Evolutionary conservation across 2,797 vertebrate species (phyloP).

Genomic region (Toxotes lorentzi): DNA sequence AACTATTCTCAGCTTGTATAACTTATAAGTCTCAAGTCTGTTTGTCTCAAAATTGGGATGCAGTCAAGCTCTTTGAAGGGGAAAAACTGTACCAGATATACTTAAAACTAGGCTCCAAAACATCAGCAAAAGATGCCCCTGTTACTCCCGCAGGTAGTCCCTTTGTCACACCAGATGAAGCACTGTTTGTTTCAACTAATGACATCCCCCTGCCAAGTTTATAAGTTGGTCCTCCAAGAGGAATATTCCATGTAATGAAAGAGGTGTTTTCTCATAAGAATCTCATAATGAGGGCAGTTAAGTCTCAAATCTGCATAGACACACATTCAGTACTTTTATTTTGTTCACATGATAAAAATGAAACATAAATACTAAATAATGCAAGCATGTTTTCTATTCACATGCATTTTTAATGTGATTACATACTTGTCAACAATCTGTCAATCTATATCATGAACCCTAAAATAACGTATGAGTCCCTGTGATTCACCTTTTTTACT

Average conservation of each 20-base stretch:
- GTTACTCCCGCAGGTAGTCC: constrained; percentile 25
- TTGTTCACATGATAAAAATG: background rate
- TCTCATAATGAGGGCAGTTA: constrained; percentile 8
- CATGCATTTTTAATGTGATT: background rate
- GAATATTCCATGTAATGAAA: constrained; percentile 17
- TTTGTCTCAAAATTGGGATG: constrained; percentile 19
- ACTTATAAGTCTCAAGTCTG: background rate
- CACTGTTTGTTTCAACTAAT: constrained; percentile 37
- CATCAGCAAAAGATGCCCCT: constrained; percentile 27
- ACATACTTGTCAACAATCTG: background rate
- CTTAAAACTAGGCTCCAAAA: constrained; percentile 33
- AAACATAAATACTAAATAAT: constrained; percentile 23
- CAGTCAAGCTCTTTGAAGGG: constrained; percentile 27
- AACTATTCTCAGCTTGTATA: background rate
- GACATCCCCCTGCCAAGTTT: constrained; percentile 27
- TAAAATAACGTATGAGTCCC: no score
- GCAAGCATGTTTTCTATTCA: constrained; percentile 14
- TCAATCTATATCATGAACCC: background rate
- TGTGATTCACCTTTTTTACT: background rate
- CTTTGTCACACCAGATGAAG: constrained; percentile 54
- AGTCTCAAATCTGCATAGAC: background rate
- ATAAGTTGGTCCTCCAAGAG: constrained; percentile 40
- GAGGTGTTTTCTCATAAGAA: constrained; percentile 17
- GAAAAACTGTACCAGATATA: constrained; percentile 11
- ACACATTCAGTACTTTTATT: constrained; percentile 3